phyloP scores from a whole-genome alignment of 2,113 vertebrate genomes.

The Poeciliopsis turrubarensis region DNA sequence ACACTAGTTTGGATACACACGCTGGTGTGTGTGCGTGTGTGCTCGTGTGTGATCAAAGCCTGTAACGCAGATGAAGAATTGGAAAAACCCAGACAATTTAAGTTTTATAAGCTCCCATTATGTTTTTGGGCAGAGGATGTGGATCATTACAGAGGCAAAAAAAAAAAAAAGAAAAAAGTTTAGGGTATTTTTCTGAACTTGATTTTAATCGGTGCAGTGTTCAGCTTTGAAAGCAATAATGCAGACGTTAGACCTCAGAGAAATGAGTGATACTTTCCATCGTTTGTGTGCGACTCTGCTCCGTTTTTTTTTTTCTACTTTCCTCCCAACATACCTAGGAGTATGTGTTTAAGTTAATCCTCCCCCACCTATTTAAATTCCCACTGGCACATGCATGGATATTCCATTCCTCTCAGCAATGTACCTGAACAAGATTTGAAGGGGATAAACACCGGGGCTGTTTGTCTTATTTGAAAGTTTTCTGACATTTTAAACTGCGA shows the following conservation, averaged over 20 bases:
- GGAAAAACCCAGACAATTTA: slow-evolving; percentile 32
- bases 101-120: slow-evolving; percentile 38
- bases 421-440: slow-evolving; percentile 69
- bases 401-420: slow-evolving; percentile 68
- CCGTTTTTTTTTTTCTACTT: not conserved
- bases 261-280: slow-evolving; percentile 47
- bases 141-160: slow-evolving; percentile 22
- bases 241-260: slow-evolving; percentile 14
- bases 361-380: slow-evolving; percentile 47
- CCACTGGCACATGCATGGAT: slow-evolving; percentile 60
- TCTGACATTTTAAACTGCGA: slow-evolving; percentile 66
- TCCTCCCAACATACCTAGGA: slow-evolving; percentile 36
- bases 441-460: slow-evolving; percentile 71
- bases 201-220: not conserved
- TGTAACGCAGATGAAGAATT: slow-evolving; percentile 48
- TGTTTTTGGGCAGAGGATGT: slow-evolving; percentile 32
- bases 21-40: slow-evolving; percentile 30
- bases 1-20: slow-evolving; percentile 41
- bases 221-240: slow-evolving; percentile 14
- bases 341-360: slow-evolving; percentile 53
- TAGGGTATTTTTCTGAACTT: slow-evolving; percentile 15
- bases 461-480: slow-evolving; percentile 75
- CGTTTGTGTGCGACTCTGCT: slow-evolving; percentile 28
- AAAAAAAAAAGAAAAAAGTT: not conserved
- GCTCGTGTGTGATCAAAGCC: slow-evolving; percentile 57